Evolutionary conservation across 2,888 invertebrate genomes (phyloP), one percentile per base, ranked within the genome.

Genomic region (Trichopoda pennipes): DNA sequence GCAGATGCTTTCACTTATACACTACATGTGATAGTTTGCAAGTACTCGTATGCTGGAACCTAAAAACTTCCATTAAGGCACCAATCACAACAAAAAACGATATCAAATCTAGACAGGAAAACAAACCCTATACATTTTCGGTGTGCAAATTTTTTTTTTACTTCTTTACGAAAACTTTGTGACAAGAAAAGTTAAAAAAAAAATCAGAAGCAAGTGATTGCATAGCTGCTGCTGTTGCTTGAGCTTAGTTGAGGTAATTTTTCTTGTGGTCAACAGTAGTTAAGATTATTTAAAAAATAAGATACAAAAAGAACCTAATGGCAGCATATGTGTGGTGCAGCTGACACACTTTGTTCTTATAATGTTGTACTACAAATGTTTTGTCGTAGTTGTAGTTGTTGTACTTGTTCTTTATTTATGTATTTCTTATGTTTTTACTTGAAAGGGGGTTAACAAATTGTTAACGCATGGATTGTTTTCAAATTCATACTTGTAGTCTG

Each of bases 281-380:
- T 28, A 42, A 66, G 51, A 35, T 14, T 21, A 17, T 35, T n/a
- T 19, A 49, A 49, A 19, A 7, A 14, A 12, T 47, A 38, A 23
- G 2, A 49, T 38, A 47, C 16, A 17, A 23, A 56, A 63, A 35
- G 38, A 78, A 64, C 58, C 23, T 28, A 69, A 78, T 51, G 56
- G 49, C 69, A 64, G 64, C 80, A 75, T 64, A 80, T 70, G 64
- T 76, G 58, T 49, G 58, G 44, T 76, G 80, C 80, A 80, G 80
- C 80, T 80, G 80, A 80, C 80, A 80, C 76, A 80, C 75, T 76
- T 80, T 70, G 64, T 58, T 73, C 63, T 63, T 63, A 38, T 58
- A 56, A 55, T 66, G 21, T 49, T 19, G 17, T 23, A 21, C 28
- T 58, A 17, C 32, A 35, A 14, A 32, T 32, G 1, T 49, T 17